Evolutionary conservation across 1,140 invertebrate genomes (phyloP).

Genomic region (Spodoptera litura): DNA sequence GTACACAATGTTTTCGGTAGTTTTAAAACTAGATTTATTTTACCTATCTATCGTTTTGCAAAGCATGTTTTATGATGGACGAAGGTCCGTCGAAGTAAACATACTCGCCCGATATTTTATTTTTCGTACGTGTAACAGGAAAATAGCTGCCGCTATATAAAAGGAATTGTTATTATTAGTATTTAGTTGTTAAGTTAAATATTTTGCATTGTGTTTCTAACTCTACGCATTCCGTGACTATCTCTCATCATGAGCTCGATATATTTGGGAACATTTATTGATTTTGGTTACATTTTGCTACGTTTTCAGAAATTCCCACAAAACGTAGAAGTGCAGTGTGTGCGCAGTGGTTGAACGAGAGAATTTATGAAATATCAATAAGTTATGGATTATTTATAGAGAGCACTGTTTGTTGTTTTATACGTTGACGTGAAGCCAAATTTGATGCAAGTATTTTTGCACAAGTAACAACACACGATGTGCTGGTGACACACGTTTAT

Average conservation of each 20-base stretch:
- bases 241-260: conserved; percentile 4
- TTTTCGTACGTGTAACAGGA: conserved; percentile 31
- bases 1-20: conserved; percentile 12
- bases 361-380: conserved; percentile 27
- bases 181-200: conserved; percentile 40
- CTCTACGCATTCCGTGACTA: conserved; percentile 28
- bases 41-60: neutral
- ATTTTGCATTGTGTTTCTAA: conserved; percentile 36
- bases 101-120: neutral
- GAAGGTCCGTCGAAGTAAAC: conserved; percentile 24
- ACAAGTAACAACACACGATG: neutral
- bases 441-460: conserved; percentile 31
- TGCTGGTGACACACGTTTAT: conserved; percentile 34
- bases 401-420: conserved; percentile 39
- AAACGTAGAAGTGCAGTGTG: conserved; percentile 53
- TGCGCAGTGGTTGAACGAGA: conserved; percentile 46
- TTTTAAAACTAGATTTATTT: conserved; percentile 23
- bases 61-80: conserved; percentile 13
- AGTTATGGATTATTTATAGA: conserved; percentile 38
- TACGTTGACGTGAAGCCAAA: conserved; percentile 44
- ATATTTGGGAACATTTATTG: conserved; percentile 21
- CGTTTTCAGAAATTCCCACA: conserved; percentile 55
- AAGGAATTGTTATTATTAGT: conserved; percentile 31
- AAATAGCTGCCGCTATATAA: conserved; percentile 3
- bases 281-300: conserved; percentile 49